phyloP scores from a whole-genome alignment of 1,140 invertebrate genomes.

The Nephila pilipes region DNA sequence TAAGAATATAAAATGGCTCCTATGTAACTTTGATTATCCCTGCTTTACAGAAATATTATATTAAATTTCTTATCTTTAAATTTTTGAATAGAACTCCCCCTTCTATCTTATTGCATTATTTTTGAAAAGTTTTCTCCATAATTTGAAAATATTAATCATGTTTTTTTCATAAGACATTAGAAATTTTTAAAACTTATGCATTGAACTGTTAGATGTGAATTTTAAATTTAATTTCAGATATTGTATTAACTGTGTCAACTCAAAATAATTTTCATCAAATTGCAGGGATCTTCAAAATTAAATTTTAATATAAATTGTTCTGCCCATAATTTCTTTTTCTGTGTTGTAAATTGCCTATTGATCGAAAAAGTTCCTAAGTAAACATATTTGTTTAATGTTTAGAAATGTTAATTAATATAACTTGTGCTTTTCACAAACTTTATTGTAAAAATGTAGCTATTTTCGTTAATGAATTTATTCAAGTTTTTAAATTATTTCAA shows the following conservation, averaged over 20 bases:
- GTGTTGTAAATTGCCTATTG: neutral
- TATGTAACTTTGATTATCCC: neutral
- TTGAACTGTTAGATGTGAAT: neutral
- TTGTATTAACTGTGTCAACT: neutral
- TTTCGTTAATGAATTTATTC: neutral
- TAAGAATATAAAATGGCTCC: neutral
- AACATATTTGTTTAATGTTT: constrained; percentile 19
- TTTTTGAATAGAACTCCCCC: neutral
- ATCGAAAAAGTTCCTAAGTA: constrained; percentile 1
- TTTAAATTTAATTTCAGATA: neutral
- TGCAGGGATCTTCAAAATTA: constrained; percentile 1
- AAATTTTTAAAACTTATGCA: neutral
- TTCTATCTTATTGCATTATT: neutral
- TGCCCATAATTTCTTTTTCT: neutral
- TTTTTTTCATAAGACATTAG: neutral
- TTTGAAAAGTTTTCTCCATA: neutral
- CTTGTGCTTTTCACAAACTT: too few species aligned
- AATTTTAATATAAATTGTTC: neutral
- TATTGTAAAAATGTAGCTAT: neutral
- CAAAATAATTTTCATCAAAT: neutral
- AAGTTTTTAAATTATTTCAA: neutral
- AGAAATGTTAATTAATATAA: neutral
- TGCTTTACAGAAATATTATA: neutral
- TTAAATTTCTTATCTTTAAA: neutral
- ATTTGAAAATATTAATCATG: neutral